Base-by-base conservation (phyloP, 2,888 invertebrate species). In the Shargacucullia verbasci region DNA sequence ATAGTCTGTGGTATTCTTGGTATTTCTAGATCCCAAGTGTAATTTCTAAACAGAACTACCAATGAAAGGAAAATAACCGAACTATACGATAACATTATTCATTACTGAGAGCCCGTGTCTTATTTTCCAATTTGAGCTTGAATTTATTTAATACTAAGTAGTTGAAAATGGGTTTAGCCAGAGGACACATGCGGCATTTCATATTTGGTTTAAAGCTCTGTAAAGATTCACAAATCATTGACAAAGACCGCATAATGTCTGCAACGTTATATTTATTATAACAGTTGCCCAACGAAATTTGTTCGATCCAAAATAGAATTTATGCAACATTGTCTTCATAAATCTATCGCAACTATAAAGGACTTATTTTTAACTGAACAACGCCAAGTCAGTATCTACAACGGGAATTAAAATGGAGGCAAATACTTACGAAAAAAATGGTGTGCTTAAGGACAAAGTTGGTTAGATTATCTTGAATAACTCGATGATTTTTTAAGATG, bases 401-500 rank as follows among this genome's bases (percentile, higher is more conserved):
- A 54, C 33, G 13, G 33, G 8, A 45, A 2, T 29, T n/a, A n/a
- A n/a, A n/a, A n/a, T n/a, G n/a, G n/a, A n/a, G n/a, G n/a, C n/a
- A n/a, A n/a, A 12, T 12, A 48, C 27, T 48, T 14, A 48, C 54
- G 43, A 41, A 63, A 46, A 9, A 55, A 55, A 53, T 60, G 44
- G 35, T 40, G 13, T 20, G 52, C 33, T 64, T 41, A 56, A 46
- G 37, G 35, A 59, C 60, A 40, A 76, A 67, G 49, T 66, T 65
- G 38, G 48, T 29, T 39, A 58, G 61, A 38, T 53, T 59, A 60
- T 60, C 44, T 33, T 39, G 41, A 54, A 45, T 59, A 53, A 43
- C 45, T 2, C 9, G 49, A 59, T 73, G 44, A 73, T 55, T 68
- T 73, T 68, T 58, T 49, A 56, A 47, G 44, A 50, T 46, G 35